Evolutionary conservation across 1,140 invertebrate species (phyloP), one percentile per base, ranked within the genome.

Genomic region (Caenorhabditis brenneri): DNA sequence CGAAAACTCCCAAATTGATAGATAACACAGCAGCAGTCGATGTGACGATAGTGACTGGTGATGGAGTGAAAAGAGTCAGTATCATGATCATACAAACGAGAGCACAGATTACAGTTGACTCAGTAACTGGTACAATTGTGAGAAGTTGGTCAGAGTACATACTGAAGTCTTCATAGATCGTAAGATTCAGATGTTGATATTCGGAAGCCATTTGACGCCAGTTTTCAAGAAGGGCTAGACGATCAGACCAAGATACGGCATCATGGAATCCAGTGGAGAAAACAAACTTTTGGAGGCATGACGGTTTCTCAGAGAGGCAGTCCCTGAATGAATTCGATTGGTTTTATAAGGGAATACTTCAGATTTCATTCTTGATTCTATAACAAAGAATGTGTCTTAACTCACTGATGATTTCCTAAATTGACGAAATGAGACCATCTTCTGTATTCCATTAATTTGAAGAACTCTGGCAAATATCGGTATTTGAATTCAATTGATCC

Each of bases 61-160:
- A 89, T 2, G 92, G 92, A 39, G 92, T 91, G 83, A 92, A 92
- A 27, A 92, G 55, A 15, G 91, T 86, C 1, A 92, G 87, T 9
- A 92, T 89, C 16, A 92, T 80, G 39, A 91, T 89, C 90, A 92
- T 92, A 55, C 90, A 91, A 5, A 89, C 87, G 0, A 92, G 82
- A 33, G 91, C 91, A 79, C 92, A 91, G 12, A 89, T 88, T 29
- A 92, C 90, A 15, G 91, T 91, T 55, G 91, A 90, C 7, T 92
- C 60, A 4, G 91, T 92, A 51, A 91, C 91, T 5, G 88, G 88
- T n/a, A 91, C 86, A 33, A 92, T 91, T 6, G 87, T 86, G 1
- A 92, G 88, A 79, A 92, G 91, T 84, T 92, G 89, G 83, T 90
- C 89, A 31, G 90, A 87, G 65, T 90, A 90, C 90, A 90, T 90